A percentile compares a stretch with the other conserved stretches of the same genome.
Evolutionary conservation across 2,113 vertebrate genomes (phyloP).

Genomic region (Syngnathus scovelli): DNA sequence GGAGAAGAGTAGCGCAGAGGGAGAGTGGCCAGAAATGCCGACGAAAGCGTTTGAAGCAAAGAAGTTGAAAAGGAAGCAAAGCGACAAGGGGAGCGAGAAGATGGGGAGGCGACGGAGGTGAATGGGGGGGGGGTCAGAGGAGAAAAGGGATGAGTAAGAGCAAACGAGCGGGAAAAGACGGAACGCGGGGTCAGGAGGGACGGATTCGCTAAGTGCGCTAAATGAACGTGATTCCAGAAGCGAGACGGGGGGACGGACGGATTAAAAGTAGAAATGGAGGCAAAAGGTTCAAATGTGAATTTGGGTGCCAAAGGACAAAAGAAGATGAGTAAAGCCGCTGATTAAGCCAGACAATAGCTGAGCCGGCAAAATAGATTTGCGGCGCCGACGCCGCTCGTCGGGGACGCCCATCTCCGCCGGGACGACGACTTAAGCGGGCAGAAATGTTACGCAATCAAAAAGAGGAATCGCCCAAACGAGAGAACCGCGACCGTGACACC

Average conservation of each 20-base stretch:
- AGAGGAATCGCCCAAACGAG: background rate
- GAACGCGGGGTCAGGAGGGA: background rate
- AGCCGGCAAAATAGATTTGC: conserved; percentile 37
- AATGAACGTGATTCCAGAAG: conserved; percentile 2
- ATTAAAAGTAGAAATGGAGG: background rate
- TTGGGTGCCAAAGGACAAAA: conserved; percentile 1
- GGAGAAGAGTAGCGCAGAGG: conserved; percentile 23
- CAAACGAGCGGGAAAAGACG: background rate
- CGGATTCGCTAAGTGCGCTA: background rate
- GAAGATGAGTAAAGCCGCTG: conserved; percentile 17
- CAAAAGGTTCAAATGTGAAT: conserved; percentile 7
- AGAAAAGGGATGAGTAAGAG: conserved; percentile 8
- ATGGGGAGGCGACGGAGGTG: conserved; percentile 22
- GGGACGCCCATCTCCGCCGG: background rate
- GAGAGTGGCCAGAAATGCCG: conserved; percentile 21
- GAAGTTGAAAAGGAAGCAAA: conserved; percentile 38
- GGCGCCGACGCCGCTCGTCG: conserved; percentile 2
- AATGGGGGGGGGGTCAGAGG: conserved; percentile 23
- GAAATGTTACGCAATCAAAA: background rate
- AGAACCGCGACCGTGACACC: background rate
- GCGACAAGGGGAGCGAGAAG: conserved; percentile 40
- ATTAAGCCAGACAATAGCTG: conserved; percentile 39
- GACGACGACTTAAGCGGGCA: background rate
- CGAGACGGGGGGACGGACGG: background rate
- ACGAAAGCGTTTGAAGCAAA: conserved; percentile 26